phyloP scores from a whole-genome alignment of 1,140 invertebrate genomes.

The Bombus balteatus region DNA sequence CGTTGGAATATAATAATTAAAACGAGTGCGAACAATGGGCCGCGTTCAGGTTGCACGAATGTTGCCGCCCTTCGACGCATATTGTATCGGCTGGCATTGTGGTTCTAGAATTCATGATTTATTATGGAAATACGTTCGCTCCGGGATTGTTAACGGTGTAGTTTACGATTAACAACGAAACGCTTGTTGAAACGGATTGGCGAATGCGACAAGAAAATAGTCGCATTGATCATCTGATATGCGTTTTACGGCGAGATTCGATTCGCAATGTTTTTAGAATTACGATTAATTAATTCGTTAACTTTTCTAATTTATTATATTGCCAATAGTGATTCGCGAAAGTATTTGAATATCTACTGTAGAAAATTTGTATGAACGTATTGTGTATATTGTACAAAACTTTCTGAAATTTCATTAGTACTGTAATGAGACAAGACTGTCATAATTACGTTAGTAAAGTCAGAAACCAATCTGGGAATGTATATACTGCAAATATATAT shows the following conservation, averaged over 20 bases:
- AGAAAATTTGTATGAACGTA: neutral
- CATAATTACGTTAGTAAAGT: neutral
- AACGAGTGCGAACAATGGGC: slow-evolving; percentile 17
- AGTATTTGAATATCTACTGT: too few relatives aligned
- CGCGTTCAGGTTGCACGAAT: neutral
- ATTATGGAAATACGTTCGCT: slow-evolving; percentile 24
- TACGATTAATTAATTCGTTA: neutral
- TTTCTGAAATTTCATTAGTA: neutral
- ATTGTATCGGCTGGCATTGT: slow-evolving; percentile 41
- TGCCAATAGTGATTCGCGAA: neutral
- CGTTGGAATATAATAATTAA: slow-evolving; percentile 43
- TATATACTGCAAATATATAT: neutral
- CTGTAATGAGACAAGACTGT: neutral
- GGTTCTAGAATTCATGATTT: slow-evolving; percentile 22
- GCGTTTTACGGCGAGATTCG: neutral
- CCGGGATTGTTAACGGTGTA: slow-evolving; percentile 12
- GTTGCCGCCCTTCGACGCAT: slow-evolving; percentile 31
- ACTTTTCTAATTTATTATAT: neutral
- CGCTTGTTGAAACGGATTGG: slow-evolving; percentile 12
- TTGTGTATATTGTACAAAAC: neutral
- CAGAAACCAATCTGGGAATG: neutral
- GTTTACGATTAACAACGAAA: slow-evolving; percentile 30
- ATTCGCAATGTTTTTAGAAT: neutral
- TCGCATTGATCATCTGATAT: neutral
- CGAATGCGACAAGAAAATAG: neutral